Evolutionary conservation across 1,140 invertebrate genomes (phyloP).

Genomic region (Octopus sinensis): DNA sequence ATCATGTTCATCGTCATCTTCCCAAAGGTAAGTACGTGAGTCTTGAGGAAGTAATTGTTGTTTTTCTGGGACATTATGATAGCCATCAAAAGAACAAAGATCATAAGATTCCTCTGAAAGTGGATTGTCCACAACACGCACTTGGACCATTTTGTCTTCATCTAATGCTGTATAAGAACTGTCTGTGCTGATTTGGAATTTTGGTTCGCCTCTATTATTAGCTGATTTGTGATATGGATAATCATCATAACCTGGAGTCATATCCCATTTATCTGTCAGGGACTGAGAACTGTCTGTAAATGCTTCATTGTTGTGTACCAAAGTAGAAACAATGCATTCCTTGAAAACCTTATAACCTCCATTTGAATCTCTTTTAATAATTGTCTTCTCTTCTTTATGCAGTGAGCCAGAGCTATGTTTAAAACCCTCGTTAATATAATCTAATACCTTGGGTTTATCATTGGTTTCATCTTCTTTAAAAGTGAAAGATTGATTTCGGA

Average conservation of each 20-base stretch:
- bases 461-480: background rate
- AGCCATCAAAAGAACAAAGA: too few relatives aligned
- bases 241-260: background rate
- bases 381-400: background rate
- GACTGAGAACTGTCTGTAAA: background rate
- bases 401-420: background rate
- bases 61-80: too few relatives aligned
- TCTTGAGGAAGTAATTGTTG: too few relatives aligned
- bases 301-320: constrained; percentile 1
- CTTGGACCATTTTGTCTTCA: background rate
- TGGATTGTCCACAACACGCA: background rate
- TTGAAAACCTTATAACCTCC: background rate
- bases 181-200: constrained; percentile 5
- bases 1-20: background rate
- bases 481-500: background rate
- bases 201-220: background rate
- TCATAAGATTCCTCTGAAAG: too few relatives aligned
- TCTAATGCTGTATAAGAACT: background rate
- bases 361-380: background rate
- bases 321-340: background rate
- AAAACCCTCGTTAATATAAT: background rate
- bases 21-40: too few relatives aligned
- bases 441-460: background rate
- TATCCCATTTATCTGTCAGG: background rate
- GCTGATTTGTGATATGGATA: background rate